A percentile compares a stretch with the other conserved stretches of the same genome.
Conservation (phyloP, 2,113 vertebrate genomes). For the Aptenodytes patagonicus region DNA sequence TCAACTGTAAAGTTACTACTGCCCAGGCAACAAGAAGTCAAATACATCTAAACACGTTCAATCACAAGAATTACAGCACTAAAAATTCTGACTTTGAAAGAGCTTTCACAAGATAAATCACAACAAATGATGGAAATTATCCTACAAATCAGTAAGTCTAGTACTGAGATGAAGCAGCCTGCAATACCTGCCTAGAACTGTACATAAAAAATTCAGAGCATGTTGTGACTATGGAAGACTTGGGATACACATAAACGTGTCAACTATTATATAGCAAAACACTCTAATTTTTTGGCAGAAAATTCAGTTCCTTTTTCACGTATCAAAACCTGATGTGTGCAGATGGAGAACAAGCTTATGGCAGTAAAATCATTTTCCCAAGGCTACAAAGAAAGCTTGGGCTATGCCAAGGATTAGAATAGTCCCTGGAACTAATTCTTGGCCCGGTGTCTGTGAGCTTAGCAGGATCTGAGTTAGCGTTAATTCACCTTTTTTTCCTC, state of each 20-base stretch:
- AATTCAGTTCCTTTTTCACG: not conserved
- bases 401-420: not conserved
- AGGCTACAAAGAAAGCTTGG: not conserved
- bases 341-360: not conserved
- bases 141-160: not conserved
- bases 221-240: not conserved
- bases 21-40: not conserved
- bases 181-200: not conserved
- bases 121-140: not conserved
- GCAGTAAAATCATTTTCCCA: not conserved
- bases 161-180: not conserved
- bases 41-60: not conserved
- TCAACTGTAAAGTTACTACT: not conserved
- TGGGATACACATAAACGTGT: not conserved
- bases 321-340: not conserved
- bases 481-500: not conserved
- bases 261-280: not conserved
- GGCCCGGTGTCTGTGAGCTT: not conserved
- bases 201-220: not conserved
- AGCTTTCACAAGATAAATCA: not conserved
- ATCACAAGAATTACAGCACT: not conserved
- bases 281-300: not conserved
- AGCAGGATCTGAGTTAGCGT: not conserved
- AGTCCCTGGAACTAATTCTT: slow-evolving; percentile 13
- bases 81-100: not conserved